Percentiles rank a stretch among this genome's conserved stretches.
Conservation (phyloP, 2,797 vertebrate genomes). For the Gymnothorax reevesii region DNA sequence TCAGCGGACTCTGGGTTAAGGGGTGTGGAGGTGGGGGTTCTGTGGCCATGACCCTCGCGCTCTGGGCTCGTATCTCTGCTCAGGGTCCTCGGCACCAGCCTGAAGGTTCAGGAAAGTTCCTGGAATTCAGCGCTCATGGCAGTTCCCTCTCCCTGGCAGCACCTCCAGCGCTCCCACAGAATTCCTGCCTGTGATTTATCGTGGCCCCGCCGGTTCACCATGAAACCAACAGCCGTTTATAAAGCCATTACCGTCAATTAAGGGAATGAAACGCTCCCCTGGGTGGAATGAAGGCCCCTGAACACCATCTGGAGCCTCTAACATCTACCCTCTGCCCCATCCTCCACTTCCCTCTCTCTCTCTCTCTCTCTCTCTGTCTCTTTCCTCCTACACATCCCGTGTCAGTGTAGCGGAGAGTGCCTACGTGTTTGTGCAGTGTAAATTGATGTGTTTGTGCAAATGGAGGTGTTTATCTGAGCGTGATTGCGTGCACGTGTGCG, state of each 20-base stretch:
- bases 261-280: slow-evolving; percentile 76
- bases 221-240: slow-evolving; percentile 72
- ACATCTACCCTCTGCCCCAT: slow-evolving; percentile 34
- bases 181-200: slow-evolving; percentile 66
- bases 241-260: slow-evolving; percentile 82
- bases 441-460: neutral
- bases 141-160: slow-evolving; percentile 28
- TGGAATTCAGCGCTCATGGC: slow-evolving; percentile 9
- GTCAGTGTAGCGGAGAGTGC: no score
- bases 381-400: neutral
- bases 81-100: neutral
- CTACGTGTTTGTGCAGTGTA: neutral
- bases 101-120: neutral
- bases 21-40: neutral
- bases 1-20: neutral
- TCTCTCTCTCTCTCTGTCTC: slow-evolving; percentile 30
- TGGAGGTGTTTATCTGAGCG: neutral
- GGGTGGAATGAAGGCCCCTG: slow-evolving; percentile 49
- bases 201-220: slow-evolving; percentile 61
- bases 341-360: slow-evolving; percentile 15
- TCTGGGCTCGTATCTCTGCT: neutral
- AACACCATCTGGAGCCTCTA: slow-evolving; percentile 68
- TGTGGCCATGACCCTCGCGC: neutral
- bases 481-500: neutral
- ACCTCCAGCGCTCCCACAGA: slow-evolving; percentile 45